These are phyloP conservation scores for Camelus dromedarius DNA, from an alignment of 2,113 vertebrate species.

Conservation along the genomic window DNA sequence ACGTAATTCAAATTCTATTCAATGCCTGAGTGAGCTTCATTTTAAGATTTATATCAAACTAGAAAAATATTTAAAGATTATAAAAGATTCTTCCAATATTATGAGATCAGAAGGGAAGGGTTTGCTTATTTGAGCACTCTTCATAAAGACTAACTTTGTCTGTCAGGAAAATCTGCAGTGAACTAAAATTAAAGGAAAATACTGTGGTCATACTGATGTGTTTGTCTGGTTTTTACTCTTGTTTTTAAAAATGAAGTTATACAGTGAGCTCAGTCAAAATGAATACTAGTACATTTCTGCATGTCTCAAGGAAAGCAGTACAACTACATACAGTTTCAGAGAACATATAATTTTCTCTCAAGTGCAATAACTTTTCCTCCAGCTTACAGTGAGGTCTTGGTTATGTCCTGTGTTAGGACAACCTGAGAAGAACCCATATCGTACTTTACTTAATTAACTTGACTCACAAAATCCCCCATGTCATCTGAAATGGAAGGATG, in stretches of 20 bases:
- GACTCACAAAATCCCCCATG: background rate
- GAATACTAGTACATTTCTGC: constrained; percentile 81
- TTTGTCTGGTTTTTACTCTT: constrained; percentile 81
- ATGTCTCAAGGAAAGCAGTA: constrained; percentile 79
- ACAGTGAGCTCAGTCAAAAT: constrained; percentile 83
- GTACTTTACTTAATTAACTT: constrained; percentile 27
- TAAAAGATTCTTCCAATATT: constrained; percentile 80
- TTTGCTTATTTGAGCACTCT: constrained; percentile 84
- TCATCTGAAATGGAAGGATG: constrained; percentile 47
- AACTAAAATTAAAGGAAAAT: constrained; percentile 83
- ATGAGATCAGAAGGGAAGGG: constrained; percentile 83
- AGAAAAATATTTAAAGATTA: constrained; percentile 75
- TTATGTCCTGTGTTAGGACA: constrained; percentile 56
- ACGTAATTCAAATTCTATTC: constrained; percentile 75
- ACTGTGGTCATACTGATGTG: constrained; percentile 83
- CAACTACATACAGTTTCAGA: constrained; percentile 64
- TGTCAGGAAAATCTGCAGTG: constrained; percentile 79
- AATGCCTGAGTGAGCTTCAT: constrained; percentile 70
- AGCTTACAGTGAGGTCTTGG: constrained; percentile 50
- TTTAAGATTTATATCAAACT: constrained; percentile 79
- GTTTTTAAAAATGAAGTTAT: constrained; percentile 82
- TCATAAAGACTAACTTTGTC: constrained; percentile 85
- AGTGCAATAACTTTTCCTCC: constrained; percentile 73
- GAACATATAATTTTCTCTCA: constrained; percentile 76
- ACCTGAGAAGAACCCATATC: constrained; percentile 50